A percentile compares a stretch with the other conserved stretches of the same genome.
These are phyloP conservation scores for Buceros bicornis DNA, from an alignment of 2,797 vertebrate species.

Conservation along the genomic window DNA sequence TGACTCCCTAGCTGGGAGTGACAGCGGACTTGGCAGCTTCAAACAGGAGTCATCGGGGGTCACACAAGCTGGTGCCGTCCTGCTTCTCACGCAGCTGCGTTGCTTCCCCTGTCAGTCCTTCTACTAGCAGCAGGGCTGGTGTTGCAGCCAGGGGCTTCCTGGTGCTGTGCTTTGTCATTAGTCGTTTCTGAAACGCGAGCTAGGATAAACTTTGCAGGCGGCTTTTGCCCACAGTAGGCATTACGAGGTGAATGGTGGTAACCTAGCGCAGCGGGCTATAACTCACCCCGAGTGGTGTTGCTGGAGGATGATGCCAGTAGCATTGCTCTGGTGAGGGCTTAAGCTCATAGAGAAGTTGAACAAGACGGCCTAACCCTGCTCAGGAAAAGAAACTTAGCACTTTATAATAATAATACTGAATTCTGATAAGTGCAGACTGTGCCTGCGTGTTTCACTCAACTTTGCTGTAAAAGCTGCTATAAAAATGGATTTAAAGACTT, in stretches of 20 bases:
- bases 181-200: background rate
- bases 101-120: background rate
- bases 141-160: background rate
- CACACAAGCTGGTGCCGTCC: background rate
- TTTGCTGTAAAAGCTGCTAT: constrained; percentile 5
- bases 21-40: background rate
- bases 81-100: background rate
- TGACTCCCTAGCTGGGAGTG: background rate
- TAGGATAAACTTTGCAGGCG: background rate
- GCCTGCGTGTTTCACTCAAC: background rate
- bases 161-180: fast-evolving
- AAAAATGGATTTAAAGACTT: constrained; percentile 8
- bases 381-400: background rate
- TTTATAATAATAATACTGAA: background rate
- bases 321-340: background rate
- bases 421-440: background rate
- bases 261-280: background rate
- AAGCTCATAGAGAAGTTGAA: background rate
- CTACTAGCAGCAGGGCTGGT: background rate
- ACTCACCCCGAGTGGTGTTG: fast-evolving
- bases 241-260: background rate
- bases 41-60: background rate
- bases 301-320: background rate
- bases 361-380: background rate
- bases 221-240: background rate